Conservation (phyloP, 2,888 invertebrate genomes). For the Brenthis daphne region DNA sequence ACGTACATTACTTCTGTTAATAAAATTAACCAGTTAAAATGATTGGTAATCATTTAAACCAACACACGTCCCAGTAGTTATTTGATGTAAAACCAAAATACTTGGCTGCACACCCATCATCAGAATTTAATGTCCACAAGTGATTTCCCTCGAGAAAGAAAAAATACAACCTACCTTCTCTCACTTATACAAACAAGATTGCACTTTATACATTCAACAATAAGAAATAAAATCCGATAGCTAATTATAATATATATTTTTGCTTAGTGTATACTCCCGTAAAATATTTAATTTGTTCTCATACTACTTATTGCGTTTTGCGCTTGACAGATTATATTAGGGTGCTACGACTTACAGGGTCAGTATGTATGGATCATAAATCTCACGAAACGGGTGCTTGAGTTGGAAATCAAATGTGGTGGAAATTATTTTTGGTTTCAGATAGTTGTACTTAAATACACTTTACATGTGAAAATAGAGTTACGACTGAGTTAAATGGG, state of each 20-base stretch:
- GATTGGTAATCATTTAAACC: conserved; percentile 39
- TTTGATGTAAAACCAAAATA: conserved; percentile 36
- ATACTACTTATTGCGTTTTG: conserved; percentile 61
- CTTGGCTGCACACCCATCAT: conserved; percentile 49
- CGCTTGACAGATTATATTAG: conserved; percentile 64
- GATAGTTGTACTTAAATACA: too few species aligned
- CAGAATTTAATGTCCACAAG: conserved; percentile 63
- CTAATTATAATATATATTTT: not conserved
- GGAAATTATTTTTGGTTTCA: not conserved
- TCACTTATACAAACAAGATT: not conserved
- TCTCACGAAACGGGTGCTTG: not conserved
- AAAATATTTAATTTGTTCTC: conserved; percentile 69
- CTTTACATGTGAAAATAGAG: too few species aligned
- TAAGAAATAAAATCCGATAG: conserved; percentile 16
- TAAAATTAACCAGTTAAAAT: conserved; percentile 36
- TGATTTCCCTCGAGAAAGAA: conserved; percentile 64
- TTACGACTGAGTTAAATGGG: too few species aligned
- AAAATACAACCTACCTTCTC: conserved; percentile 26
- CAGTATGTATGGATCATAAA: conserved; percentile 8
- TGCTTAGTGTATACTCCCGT: conserved; percentile 45
- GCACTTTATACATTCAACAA: conserved; percentile 9
- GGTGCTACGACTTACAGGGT: conserved; percentile 16
- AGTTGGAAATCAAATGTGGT: not conserved
- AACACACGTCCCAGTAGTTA: conserved; percentile 40
- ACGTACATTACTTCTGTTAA: conserved; percentile 15